These are phyloP conservation scores for Thysanoteuthis rhombus DNA, from an alignment of 2,888 invertebrate genomes.

Conservation along the genomic window DNA sequence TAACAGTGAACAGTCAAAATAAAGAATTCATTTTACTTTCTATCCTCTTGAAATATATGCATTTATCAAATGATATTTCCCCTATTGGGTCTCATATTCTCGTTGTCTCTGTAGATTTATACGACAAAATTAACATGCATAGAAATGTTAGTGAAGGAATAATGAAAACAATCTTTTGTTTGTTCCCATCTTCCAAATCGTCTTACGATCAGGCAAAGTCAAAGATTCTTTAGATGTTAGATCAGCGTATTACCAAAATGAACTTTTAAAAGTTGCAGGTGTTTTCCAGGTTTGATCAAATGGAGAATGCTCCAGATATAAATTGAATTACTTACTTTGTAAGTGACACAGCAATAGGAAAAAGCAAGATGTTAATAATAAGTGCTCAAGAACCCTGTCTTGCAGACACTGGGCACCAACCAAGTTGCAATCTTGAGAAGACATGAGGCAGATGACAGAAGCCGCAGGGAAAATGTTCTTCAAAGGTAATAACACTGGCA, in stretches of 20 bases:
- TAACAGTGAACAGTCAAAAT: too few species aligned
- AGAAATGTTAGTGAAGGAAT: background rate
- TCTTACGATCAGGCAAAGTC: background rate
- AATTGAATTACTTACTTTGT: background rate
- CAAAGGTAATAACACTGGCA: background rate
- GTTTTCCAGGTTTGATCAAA: background rate
- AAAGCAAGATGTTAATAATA: background rate
- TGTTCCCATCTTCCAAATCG: background rate
- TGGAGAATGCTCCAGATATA: background rate
- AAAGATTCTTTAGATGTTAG: background rate
- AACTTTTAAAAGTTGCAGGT: constrained; percentile 12
- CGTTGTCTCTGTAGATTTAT: background rate
- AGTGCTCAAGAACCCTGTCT: background rate
- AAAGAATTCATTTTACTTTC: background rate
- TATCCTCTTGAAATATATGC: too few species aligned
- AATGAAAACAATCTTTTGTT: background rate
- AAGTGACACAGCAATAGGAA: background rate
- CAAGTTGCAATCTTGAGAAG: background rate
- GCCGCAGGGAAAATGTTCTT: background rate
- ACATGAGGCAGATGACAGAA: background rate
- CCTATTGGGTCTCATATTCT: too few species aligned
- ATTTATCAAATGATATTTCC: too few species aligned
- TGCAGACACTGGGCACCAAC: background rate
- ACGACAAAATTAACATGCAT: background rate
- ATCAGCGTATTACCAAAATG: background rate